These are phyloP conservation scores for Aix galericulata DNA, from an alignment of 2,113 vertebrate species.

Conservation along the genomic window DNA sequence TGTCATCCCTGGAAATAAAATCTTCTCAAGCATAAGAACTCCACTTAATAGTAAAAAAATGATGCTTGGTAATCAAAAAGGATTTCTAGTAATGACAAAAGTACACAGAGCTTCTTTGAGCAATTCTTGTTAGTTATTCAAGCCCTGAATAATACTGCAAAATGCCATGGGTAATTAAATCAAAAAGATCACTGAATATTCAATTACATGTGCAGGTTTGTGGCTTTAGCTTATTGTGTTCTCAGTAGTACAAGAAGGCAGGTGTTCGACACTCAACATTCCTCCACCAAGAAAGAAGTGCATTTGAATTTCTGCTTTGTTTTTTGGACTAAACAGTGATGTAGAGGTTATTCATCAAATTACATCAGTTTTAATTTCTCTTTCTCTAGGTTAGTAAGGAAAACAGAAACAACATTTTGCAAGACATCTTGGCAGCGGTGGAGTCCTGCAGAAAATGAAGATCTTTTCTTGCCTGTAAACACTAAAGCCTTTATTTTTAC, in stretches of 20 bases:
- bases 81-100: slow-evolving; percentile 17
- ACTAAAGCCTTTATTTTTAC: neutral
- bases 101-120: neutral
- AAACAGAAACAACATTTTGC: slow-evolving; percentile 86
- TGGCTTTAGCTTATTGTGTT: slow-evolving; percentile 1
- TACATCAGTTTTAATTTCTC: slow-evolving; percentile 36
- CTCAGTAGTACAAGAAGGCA: neutral
- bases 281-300: neutral
- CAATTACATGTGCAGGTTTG: neutral
- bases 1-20: neutral
- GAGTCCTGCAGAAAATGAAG: slow-evolving; percentile 77
- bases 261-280: slow-evolving; percentile 8
- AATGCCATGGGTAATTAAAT: neutral
- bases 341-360: neutral
- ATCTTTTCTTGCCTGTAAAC: neutral
- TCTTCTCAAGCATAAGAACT: neutral
- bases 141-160: neutral
- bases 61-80: neutral
- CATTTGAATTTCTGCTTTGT: neutral
- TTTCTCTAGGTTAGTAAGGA: slow-evolving; percentile 88
- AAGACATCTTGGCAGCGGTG: slow-evolving; percentile 82
- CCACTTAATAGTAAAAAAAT: neutral
- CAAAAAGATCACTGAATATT: slow-evolving; percentile 11
- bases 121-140: slow-evolving; percentile 17
- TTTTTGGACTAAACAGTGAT: neutral